Evolutionary conservation across 2,888 invertebrate genomes (phyloP).

Genomic region (Nomada ferruginata): DNA sequence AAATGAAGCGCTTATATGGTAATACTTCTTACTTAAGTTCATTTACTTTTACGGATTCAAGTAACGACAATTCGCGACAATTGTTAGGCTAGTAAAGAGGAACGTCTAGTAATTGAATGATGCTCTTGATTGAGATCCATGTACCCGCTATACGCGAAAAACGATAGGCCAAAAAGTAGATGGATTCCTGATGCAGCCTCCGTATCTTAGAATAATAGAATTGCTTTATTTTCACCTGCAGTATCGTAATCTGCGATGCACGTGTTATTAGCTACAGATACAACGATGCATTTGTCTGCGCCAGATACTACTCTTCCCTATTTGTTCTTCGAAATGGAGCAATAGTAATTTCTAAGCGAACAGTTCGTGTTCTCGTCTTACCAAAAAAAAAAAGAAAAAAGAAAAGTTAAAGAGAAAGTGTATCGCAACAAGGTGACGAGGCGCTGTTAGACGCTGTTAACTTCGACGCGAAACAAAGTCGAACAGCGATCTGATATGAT

Average conservation of each 20-base stretch:
- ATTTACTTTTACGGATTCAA: constrained; percentile 37
- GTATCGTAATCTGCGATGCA: constrained; percentile 26
- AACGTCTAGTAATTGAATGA: constrained; percentile 62
- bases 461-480: constrained; percentile 21
- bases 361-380: background rate
- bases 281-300: constrained; percentile 14
- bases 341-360: constrained; percentile 14
- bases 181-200: constrained; percentile 37
- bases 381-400: background rate
- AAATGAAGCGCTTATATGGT: constrained; percentile 35
- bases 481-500: constrained; percentile 59
- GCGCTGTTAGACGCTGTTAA: constrained; percentile 17
- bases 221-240: constrained; percentile 13
- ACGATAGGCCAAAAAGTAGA: constrained; percentile 68
- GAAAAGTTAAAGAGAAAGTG: background rate
- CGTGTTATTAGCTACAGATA: constrained; percentile 7
- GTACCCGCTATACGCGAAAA: constrained; percentile 48
- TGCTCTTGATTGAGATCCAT: constrained; percentile 46
- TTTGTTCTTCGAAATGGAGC: background rate
- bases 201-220: constrained; percentile 21
- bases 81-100: constrained; percentile 69
- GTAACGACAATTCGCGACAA: constrained; percentile 44
- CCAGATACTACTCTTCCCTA: background rate
- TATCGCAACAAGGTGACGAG: constrained; percentile 9
- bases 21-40: constrained; percentile 58